Evolutionary conservation across 2,888 invertebrate species (phyloP).

Genomic region (Anthophora plumipes): DNA sequence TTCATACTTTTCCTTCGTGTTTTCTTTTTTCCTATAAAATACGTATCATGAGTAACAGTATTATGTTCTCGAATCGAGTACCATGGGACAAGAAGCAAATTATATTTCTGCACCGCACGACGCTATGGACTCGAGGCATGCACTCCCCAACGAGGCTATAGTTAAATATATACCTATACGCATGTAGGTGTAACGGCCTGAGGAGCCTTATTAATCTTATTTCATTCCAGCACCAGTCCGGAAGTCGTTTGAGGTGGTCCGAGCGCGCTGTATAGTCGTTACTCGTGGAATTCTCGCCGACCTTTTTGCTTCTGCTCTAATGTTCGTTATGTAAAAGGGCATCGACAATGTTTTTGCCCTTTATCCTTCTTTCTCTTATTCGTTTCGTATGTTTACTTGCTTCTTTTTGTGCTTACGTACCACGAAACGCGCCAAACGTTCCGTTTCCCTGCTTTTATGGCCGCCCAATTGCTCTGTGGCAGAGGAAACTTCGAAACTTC

Average conservation of each 20-base stretch:
- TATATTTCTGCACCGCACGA: constrained; percentile 44
- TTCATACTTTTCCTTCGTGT: neutral
- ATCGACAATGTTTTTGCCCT: constrained; percentile 7
- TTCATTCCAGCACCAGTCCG: constrained; percentile 73
- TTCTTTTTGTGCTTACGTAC: too few species aligned
- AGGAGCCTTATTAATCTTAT: constrained; percentile 71
- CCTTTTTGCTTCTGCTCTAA: constrained; percentile 28
- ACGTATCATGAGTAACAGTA: too few species aligned
- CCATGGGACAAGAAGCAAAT: constrained; percentile 30
- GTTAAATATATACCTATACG: constrained; percentile 70
- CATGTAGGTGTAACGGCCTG: constrained; percentile 61
- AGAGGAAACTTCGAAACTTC: too few species aligned
- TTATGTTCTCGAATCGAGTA: constrained; percentile 5
- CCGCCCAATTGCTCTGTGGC: too few species aligned
- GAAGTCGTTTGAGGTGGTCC: constrained; percentile 72
- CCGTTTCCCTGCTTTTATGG: too few species aligned
- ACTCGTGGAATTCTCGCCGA: constrained; percentile 39
- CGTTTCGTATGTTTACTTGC: too few species aligned
- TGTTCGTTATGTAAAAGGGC: constrained; percentile 26
- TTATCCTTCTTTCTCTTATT: neutral
- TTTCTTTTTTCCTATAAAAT: too few species aligned
- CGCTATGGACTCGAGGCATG: constrained; percentile 59
- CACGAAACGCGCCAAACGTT: too few species aligned
- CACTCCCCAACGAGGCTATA: constrained; percentile 55
- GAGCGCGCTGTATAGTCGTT: constrained; percentile 48